phyloP scores from a whole-genome alignment of 2,888 invertebrate species.

The Drosophila mimetica region DNA sequence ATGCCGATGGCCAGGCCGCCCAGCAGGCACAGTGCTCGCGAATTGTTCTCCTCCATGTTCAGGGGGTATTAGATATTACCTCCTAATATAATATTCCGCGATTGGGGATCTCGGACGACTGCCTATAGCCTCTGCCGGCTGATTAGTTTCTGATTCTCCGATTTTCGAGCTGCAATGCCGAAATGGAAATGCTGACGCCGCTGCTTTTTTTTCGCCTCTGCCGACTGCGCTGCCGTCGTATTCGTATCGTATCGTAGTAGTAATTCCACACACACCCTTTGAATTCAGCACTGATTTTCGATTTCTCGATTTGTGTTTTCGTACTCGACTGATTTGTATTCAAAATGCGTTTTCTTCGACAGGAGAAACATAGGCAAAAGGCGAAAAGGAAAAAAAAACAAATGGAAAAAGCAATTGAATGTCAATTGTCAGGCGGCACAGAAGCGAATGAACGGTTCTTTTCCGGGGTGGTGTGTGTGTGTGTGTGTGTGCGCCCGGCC shows the following conservation, averaged over 20 bases:
- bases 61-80: not conserved
- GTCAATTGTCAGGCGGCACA: conserved; percentile 49
- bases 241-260: conserved; percentile 18
- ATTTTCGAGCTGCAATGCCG: conserved; percentile 26
- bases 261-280: conserved; percentile 31
- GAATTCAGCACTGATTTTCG: conserved; percentile 33
- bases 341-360: conserved; percentile 48
- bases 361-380: conserved; percentile 32
- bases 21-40: conserved; percentile 59
- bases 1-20: conserved; percentile 76
- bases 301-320: conserved; percentile 21
- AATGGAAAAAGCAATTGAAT: conserved; percentile 41
- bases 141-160: conserved; percentile 39
- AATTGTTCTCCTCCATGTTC: conserved; percentile 43
- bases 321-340: conserved; percentile 55
- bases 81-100: not conserved
- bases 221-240: conserved; percentile 17
- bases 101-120: conserved; percentile 4
- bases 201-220: conserved; percentile 21
- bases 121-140: conserved; percentile 42
- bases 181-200: conserved; percentile 10
- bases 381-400: conserved; percentile 24
- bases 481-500: conserved; percentile 14
- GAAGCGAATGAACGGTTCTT: conserved; percentile 64
- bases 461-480: conserved; percentile 17